Base-by-base conservation (phyloP, 2,888 invertebrate genomes). In the Tenthredo notha region DNA sequence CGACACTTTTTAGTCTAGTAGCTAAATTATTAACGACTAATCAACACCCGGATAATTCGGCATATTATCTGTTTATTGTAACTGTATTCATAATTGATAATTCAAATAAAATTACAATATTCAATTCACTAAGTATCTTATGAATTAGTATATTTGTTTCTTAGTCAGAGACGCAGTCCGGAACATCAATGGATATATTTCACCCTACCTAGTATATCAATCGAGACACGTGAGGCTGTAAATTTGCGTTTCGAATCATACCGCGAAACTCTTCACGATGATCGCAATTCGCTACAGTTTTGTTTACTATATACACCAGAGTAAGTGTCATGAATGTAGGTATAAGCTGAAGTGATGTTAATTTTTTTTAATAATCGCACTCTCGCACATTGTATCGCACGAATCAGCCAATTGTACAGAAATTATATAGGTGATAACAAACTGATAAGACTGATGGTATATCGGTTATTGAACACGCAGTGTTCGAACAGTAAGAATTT, bases 361-460 rank as follows among this genome's bases (percentile, higher is more conserved):
- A 54, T 54, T 29, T 9, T 9, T 33, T 77, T 18, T 25, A 54
- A 10, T 67, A 7, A 61, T 5, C 67, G 67, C 18, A 61, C 10
- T 75, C 1, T 74, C 12, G 75, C 43, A 29, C n/a, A 58, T 75
- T 54, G n/a, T 50, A 77, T 77, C 33, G 54, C 10, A 15, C 54
- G 18, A 18, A 54, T 54, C 77, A 54, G 54, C 54, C 54, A n/a
- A 50, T 54, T 50, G 7, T 33, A 29, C 7, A 29, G 37, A 18
- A 33, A 77, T 50, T 9, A n/a, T 9, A n/a, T 9, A 33, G 18
- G 33, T 50, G 54, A 50, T 29, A 33, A 33, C 25, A 33, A 33
- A 18, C 18, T 54, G 77, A 77, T 77, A 54, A 54, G 33, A 77
- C 21, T 1, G 33, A 0, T 15, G 54, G 25, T 75, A 47, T 29